Percentiles rank a stretch among this genome's conserved stretches.
These are phyloP conservation scores for Heterocephalus glaber DNA, from an alignment of 2,113 vertebrate genomes.

Conservation along the genomic window DNA sequence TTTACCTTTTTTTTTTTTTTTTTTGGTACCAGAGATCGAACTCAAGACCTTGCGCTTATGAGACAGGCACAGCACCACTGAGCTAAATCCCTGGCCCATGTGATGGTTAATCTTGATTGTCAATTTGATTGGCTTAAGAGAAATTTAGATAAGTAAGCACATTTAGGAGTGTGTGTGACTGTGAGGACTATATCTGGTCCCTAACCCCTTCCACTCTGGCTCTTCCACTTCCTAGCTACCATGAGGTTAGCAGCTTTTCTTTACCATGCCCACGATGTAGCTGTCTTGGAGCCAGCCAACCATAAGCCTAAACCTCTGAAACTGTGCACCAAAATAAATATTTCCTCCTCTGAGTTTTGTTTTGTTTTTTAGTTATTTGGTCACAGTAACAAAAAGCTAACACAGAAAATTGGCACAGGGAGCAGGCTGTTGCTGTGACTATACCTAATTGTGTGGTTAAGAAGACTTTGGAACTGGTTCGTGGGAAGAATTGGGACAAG, in stretches of 20 bases:
- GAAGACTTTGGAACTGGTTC: background rate
- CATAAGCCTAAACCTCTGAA: background rate
- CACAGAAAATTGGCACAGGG: background rate
- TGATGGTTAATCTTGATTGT: background rate
- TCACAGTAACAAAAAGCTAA: background rate
- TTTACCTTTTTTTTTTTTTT: too few species aligned
- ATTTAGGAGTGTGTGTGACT: background rate
- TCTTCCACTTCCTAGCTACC: background rate
- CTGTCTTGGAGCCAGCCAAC: background rate
- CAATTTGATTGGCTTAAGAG: background rate
- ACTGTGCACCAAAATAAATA: background rate
- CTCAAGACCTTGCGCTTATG: too few species aligned
- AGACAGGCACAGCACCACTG: too few species aligned
- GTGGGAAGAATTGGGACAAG: background rate
- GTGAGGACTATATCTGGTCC: background rate
- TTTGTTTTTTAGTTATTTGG: background rate
- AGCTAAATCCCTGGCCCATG: too few species aligned
- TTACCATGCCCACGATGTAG: background rate
- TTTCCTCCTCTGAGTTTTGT: background rate
- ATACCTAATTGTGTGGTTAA: background rate
- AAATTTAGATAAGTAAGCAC: background rate
- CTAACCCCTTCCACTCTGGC: background rate
- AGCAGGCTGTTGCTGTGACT: background rate
- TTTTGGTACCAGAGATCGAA: too few species aligned
- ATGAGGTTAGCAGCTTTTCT: background rate